Percentiles rank a stretch among this genome's conserved stretches.
These are phyloP conservation scores for Synanthedon vespiformis DNA, from an alignment of 2,888 invertebrate genomes.

Conservation along the genomic window DNA sequence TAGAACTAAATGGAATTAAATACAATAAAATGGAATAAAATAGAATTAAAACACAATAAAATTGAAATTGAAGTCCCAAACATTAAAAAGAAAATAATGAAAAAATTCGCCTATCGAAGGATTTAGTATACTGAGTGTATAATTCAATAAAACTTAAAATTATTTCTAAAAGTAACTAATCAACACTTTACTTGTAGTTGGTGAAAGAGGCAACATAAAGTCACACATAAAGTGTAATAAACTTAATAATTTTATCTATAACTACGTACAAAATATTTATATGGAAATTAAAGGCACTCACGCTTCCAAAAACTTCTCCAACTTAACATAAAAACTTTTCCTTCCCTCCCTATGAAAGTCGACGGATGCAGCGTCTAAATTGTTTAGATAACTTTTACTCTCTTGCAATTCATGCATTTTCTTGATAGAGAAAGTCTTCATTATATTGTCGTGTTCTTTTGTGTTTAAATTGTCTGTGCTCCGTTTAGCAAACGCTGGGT, in stretches of 20 bases:
- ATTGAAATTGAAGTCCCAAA: too few relatives aligned
- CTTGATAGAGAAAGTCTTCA: conserved; percentile 19
- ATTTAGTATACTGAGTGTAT: too few relatives aligned
- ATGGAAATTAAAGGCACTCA: conserved; percentile 44
- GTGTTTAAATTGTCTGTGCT: conserved; percentile 26
- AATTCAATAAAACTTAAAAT: too few relatives aligned
- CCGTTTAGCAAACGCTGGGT: conserved; percentile 61
- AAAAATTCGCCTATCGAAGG: too few relatives aligned
- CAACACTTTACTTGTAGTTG: too few relatives aligned
- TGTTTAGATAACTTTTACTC: conserved; percentile 24
- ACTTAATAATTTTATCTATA: not conserved
- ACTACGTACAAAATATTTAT: conserved; percentile 1
- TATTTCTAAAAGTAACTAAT: too few relatives aligned
- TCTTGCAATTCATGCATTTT: conserved; percentile 42
- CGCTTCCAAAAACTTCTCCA: conserved; percentile 74
- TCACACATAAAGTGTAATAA: too few relatives aligned
- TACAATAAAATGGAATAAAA: too few relatives aligned
- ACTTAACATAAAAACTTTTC: conserved; percentile 71
- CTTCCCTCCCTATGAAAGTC: conserved; percentile 73
- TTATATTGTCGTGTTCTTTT: conserved; percentile 7
- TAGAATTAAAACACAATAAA: too few relatives aligned
- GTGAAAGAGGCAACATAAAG: too few relatives aligned
- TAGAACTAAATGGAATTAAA: too few relatives aligned
- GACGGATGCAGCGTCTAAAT: conserved; percentile 32
- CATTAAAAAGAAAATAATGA: too few relatives aligned